These are phyloP conservation scores for Spatulosminthurus flaviceps DNA, from an alignment of 2,888 invertebrate species.

Conservation along the genomic window DNA sequence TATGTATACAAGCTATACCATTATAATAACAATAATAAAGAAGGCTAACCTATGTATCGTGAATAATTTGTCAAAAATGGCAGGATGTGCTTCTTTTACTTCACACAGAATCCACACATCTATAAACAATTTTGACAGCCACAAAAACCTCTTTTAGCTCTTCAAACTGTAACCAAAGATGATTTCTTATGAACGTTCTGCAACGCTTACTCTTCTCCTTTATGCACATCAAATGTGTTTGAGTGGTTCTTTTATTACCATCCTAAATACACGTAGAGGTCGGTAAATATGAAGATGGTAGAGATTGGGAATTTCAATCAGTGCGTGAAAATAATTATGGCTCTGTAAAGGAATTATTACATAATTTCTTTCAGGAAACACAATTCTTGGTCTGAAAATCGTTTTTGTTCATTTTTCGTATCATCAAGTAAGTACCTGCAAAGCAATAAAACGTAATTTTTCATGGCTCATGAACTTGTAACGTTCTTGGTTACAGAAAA, in stretches of 20 bases:
- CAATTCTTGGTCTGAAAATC: too few species aligned
- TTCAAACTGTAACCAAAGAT: not conserved
- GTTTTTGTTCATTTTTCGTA: too few species aligned
- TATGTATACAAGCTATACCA: not conserved
- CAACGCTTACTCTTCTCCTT: not conserved
- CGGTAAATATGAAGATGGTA: too few species aligned
- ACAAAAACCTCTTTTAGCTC: not conserved
- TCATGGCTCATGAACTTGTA: too few species aligned
- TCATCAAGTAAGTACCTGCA: too few species aligned
- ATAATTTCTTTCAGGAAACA: too few species aligned
- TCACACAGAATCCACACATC: too few species aligned
- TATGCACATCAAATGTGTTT: not conserved
- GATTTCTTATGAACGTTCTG: not conserved
- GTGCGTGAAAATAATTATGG: slow-evolving; percentile 7
- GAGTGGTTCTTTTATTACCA: not conserved
- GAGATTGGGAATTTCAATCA: not conserved
- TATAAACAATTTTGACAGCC: not conserved
- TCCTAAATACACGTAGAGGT: too few species aligned
- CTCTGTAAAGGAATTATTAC: too few species aligned
- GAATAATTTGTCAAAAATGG: not conserved
- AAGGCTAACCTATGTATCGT: too few species aligned
- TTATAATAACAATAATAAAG: not conserved
- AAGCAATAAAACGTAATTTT: too few species aligned
- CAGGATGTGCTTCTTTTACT: not conserved
- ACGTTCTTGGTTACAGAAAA: too few species aligned